These are phyloP conservation scores for Gorsachius goisagi DNA, from an alignment of 2,113 vertebrate species.

Conservation along the genomic window DNA sequence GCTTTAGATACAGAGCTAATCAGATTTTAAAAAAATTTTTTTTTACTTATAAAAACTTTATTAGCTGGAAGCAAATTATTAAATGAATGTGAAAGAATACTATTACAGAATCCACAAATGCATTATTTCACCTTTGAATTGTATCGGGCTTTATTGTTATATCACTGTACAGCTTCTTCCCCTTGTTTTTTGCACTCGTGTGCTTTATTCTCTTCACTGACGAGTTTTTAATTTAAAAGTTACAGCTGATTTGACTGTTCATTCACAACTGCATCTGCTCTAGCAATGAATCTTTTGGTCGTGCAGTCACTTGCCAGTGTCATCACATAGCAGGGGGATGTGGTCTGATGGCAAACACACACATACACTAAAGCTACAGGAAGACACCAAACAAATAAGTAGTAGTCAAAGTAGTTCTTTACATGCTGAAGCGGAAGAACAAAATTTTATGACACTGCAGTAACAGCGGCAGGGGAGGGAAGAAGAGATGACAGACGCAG, in stretches of 20 bases:
- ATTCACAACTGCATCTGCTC: not conserved
- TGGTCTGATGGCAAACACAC: not conserved
- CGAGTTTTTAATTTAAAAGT: not conserved
- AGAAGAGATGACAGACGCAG: not conserved
- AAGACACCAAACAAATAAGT: not conserved
- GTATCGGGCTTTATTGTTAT: not conserved
- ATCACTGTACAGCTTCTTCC: not conserved
- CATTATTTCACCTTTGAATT: not conserved
- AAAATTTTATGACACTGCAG: not conserved
- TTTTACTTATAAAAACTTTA: not conserved
- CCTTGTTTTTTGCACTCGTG: not conserved
- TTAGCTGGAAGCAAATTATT: not conserved
- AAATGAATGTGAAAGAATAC: not conserved
- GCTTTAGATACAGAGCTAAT: not conserved
- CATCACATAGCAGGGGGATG: not conserved
- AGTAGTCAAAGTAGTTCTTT: not conserved
- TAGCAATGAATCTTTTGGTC: not conserved
- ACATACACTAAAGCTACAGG: not conserved
- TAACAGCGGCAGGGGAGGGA: not conserved
- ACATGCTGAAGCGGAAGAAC: not conserved
- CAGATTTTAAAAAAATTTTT: not conserved
- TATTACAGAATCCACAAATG: not conserved
- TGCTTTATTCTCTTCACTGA: not conserved
- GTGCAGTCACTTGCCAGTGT: not conserved
- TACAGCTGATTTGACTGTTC: not conserved